phyloP scores from a whole-genome alignment of 2,888 invertebrate genomes.

The Agrilus biguttatus region DNA sequence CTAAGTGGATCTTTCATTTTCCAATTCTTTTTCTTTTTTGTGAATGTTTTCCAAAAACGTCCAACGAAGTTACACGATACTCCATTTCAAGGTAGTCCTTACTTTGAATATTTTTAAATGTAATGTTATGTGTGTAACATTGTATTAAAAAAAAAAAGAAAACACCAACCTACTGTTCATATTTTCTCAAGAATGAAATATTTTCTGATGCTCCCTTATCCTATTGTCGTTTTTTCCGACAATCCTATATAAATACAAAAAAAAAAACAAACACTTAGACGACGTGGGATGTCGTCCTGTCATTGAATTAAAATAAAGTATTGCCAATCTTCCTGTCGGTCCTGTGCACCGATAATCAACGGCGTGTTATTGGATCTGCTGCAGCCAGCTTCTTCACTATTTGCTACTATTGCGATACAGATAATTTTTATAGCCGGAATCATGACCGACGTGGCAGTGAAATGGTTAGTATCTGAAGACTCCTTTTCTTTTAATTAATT shows the following conservation, averaged over 20 bases:
- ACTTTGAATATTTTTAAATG: too few species aligned
- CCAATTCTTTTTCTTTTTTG: neutral
- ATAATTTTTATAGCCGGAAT: neutral
- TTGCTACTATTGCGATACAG: slow-evolving; percentile 17
- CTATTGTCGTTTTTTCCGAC: slow-evolving; percentile 1
- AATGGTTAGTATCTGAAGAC: slow-evolving; percentile 1
- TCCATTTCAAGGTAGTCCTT: too few species aligned
- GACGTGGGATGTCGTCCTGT: slow-evolving; percentile 11
- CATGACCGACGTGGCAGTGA: slow-evolving; percentile 3
- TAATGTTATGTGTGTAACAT: too few species aligned
- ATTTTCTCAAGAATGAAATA: too few species aligned
- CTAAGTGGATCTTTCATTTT: slow-evolving; percentile 8
- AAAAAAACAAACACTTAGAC: slow-evolving; percentile 2
- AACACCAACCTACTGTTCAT: too few species aligned
- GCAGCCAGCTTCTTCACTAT: slow-evolving; percentile 20
- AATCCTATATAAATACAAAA: neutral
- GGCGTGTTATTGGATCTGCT: slow-evolving; percentile 22
- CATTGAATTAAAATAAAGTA: slow-evolving; percentile 12
- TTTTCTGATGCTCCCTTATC: neutral
- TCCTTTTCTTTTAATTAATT: too few species aligned
- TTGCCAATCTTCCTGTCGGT: slow-evolving; percentile 19
- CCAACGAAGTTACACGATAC: too few species aligned
- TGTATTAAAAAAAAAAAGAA: too few species aligned
- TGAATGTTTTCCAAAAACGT: too few species aligned
- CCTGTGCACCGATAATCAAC: slow-evolving; percentile 19